phyloP scores from a whole-genome alignment of 2,113 vertebrate species.

The Litocranius walleri region DNA sequence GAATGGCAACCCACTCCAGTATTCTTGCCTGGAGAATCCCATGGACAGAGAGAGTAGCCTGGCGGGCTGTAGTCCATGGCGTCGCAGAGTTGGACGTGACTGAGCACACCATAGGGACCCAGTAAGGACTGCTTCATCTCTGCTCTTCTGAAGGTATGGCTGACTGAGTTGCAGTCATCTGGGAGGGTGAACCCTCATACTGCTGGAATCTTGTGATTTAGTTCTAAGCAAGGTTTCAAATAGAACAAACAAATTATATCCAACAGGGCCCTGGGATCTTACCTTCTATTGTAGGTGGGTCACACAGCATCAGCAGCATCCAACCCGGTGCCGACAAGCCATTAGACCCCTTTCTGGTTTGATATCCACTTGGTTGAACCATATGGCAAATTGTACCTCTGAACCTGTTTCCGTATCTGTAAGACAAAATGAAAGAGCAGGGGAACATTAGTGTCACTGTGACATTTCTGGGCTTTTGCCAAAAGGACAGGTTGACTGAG shows the following conservation, averaged over 20 bases:
- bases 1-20: not conserved
- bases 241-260: not conserved
- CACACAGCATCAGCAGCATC: not conserved
- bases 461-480: not conserved
- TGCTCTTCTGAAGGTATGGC: not conserved
- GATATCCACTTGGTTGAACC: not conserved
- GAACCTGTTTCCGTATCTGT: not conserved
- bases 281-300: not conserved
- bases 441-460: not conserved
- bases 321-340: fast-evolving
- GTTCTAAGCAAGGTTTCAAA: not conserved
- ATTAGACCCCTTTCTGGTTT: not conserved
- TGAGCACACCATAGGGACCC: not conserved
- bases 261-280: not conserved
- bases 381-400: not conserved
- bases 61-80: not conserved
- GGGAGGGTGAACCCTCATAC: not conserved
- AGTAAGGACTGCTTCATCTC: not conserved
- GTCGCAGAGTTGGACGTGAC: not conserved
- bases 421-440: not conserved
- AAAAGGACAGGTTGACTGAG: not conserved
- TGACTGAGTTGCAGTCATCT: not conserved
- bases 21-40: not conserved
- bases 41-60: not conserved
- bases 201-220: not conserved